Evolutionary conservation across 2,888 invertebrate species (phyloP).

Genomic region (Thumatha senex): DNA sequence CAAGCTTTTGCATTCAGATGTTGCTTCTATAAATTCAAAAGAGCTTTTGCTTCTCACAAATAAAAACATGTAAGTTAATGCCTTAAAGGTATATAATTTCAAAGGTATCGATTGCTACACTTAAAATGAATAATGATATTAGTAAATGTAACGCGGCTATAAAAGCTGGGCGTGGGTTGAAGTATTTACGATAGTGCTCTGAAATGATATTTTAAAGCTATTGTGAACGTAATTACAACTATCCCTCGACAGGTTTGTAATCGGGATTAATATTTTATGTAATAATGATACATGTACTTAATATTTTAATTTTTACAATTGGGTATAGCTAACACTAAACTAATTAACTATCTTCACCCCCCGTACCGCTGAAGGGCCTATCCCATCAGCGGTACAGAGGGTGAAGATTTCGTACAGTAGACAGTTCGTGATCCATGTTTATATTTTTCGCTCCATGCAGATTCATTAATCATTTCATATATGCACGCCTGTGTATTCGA

Average conservation of each 20-base stretch:
- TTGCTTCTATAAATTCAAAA: conserved; percentile 39
- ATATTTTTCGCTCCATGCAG: too few species aligned
- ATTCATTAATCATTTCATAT: too few species aligned
- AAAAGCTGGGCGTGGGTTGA: conserved; percentile 45
- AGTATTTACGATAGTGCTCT: conserved; percentile 20
- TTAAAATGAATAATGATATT: conserved; percentile 60
- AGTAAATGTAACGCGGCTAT: conserved; percentile 48
- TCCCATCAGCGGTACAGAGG: too few species aligned
- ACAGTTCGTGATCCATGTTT: too few species aligned
- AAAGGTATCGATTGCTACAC: conserved; percentile 54
- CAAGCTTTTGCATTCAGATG: conserved; percentile 47
- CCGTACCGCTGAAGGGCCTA: too few species aligned
- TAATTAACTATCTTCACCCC: too few species aligned
- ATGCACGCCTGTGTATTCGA: too few species aligned
- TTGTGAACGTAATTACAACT: conserved; percentile 30
- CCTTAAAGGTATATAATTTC: conserved; percentile 49
- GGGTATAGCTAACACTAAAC: too few species aligned
- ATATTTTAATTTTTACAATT: too few species aligned
- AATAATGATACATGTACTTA: background rate
- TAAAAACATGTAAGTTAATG: conserved; percentile 34
- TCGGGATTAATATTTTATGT: background rate
- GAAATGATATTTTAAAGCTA: conserved; percentile 35
- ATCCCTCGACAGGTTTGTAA: conserved; percentile 20
- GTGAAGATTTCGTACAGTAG: too few species aligned
- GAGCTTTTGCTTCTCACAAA: conserved; percentile 24